Conservation (phyloP, 2,797 vertebrate genomes). For the Hephaestus fuliginosus region DNA sequence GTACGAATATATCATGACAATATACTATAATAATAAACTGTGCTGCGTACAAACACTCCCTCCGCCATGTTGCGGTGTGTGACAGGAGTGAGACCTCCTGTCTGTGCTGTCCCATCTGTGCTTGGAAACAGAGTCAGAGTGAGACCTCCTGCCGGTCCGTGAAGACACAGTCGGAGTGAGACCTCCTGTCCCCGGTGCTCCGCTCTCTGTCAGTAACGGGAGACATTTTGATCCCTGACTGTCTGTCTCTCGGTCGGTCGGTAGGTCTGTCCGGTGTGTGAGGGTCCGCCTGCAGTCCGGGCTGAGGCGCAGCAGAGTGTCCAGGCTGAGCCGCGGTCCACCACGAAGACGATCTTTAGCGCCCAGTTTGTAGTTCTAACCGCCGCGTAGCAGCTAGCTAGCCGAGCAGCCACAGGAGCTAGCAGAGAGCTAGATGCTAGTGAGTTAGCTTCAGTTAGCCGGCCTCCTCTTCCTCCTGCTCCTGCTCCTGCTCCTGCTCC, state of each 20-base stretch:
- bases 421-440: conserved; percentile 76
- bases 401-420: conserved; percentile 37
- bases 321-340: not conserved
- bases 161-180: too few relatives aligned
- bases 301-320: conserved; percentile 13
- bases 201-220: conserved; percentile 58
- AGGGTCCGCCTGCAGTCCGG: conserved; percentile 42
- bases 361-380: not conserved
- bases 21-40: too few relatives aligned
- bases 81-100: too few relatives aligned
- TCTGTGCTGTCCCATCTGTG: too few relatives aligned
- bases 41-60: too few relatives aligned
- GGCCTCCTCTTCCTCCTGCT: conserved; percentile 48
- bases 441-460: conserved; percentile 74
- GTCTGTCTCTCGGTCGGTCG: conserved; percentile 46
- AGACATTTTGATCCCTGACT: conserved; percentile 74
- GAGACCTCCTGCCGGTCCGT: too few relatives aligned
- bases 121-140: too few relatives aligned
- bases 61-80: too few relatives aligned
- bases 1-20: too few relatives aligned
- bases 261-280: conserved; percentile 15
- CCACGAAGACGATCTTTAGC: not conserved
- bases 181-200: conserved; percentile 15
- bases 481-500: conserved; percentile 56
- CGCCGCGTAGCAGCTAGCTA: conserved; percentile 39